Conservation (phyloP, 2,888 invertebrate species). For the Metallyticus violacea region DNA sequence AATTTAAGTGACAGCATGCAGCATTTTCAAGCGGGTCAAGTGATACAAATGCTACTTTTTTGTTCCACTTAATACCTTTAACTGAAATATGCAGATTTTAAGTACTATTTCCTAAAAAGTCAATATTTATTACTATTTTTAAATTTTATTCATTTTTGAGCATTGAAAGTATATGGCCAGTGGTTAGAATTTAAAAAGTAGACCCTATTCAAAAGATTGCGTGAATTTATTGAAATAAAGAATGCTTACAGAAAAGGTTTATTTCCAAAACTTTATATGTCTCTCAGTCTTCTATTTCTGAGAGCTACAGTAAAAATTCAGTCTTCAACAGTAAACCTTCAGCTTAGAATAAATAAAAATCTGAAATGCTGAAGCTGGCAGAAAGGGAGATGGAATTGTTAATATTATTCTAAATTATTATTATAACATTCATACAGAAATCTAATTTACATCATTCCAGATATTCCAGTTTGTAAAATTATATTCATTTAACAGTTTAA, state of each 20-base stretch:
- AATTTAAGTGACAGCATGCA: neutral
- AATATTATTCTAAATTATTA: too few relatives aligned
- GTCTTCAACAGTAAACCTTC: neutral
- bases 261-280: neutral
- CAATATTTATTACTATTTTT: neutral
- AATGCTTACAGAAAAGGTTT: neutral
- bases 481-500: too few relatives aligned
- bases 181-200: neutral
- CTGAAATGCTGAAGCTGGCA: neutral
- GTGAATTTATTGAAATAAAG: neutral
- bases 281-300: neutral
- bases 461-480: too few relatives aligned
- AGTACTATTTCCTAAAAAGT: neutral
- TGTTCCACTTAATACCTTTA: neutral
- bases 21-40: neutral
- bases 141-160: neutral
- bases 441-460: too few relatives aligned
- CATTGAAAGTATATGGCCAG: too few relatives aligned
- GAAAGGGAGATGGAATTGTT: neutral
- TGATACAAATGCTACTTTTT: neutral
- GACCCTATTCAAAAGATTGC: neutral
- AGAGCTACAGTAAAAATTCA: too few relatives aligned
- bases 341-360: neutral
- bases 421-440: too few relatives aligned
- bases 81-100: neutral